Percentiles rank a stretch among this genome's conserved stretches.
Conservation (phyloP, 2,888 invertebrate species). For the Acanthosepion lycidas region DNA sequence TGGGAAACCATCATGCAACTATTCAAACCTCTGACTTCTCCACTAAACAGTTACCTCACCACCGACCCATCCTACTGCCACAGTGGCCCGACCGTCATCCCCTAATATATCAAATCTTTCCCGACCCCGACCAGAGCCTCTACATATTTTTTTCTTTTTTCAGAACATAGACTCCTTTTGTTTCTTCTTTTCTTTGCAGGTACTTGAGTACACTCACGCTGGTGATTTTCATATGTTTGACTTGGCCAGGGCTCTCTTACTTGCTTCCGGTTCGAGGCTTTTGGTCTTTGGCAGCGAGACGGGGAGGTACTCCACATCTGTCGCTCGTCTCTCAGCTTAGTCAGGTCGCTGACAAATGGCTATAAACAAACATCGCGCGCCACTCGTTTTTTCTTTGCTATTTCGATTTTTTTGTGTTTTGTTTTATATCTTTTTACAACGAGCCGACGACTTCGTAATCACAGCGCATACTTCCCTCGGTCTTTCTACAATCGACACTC, state of each 20-base stretch:
- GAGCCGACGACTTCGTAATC: background rate
- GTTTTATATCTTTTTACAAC: background rate
- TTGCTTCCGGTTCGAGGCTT: background rate
- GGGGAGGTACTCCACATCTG: background rate
- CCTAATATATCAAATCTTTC: background rate
- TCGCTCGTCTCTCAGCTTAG: background rate
- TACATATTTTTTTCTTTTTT: background rate
- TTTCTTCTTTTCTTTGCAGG: background rate
- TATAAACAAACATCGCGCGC: background rate
- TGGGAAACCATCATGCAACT: background rate
- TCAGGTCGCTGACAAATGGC: background rate
- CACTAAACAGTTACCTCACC: background rate
- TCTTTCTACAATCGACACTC: too few species aligned
- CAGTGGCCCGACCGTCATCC: background rate
- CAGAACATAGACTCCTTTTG: background rate
- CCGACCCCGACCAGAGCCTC: background rate
- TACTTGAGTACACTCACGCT: background rate
- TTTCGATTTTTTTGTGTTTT: background rate
- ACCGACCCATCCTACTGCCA: background rate
- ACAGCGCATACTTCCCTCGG: too few species aligned
- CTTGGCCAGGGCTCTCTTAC: background rate
- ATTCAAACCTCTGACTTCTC: background rate
- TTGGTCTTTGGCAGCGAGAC: background rate
- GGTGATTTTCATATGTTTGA: background rate
- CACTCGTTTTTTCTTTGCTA: background rate